Evolutionary conservation across 2,797 vertebrate genomes (phyloP), one percentile per base, ranked within the genome.

Genomic region (Cuculus canorus): DNA sequence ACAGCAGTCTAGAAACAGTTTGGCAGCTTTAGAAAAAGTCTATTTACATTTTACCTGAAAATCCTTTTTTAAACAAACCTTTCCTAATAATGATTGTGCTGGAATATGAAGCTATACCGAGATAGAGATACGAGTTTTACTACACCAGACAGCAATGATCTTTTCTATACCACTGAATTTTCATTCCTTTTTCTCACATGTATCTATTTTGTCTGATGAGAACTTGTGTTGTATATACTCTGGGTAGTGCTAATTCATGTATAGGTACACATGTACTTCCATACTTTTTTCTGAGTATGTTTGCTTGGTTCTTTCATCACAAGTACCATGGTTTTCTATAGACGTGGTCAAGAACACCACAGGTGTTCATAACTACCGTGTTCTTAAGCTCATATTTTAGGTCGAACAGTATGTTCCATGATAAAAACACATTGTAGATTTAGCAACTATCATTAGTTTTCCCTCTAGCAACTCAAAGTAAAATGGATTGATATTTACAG

Each of bases 221-320:
- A 28, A 23, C 11, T 79, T 64, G 13, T 47, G 19, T 9, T 82
- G 25, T 35, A 2, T 33, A 14, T 33, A 32, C 22, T 60, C 24
- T 13, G 16, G 17, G 9, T 16, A 43, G 9, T 33, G 18, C 5
- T 75, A 78, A 78, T 22, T 65, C 47, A 43, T 10, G 10, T 39
- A n/a, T 11, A 75, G 4, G 14, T 33, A 28, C 21, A 39, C 0
- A 0, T 28, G 8, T 52, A 41, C 16, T 65, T 76, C 84, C 27
- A 72, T 24, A 22, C 8, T 63, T 63, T 47, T 21, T 70, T 63
- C 43, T 82, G 22, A 73, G 9, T 32, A 15, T 35, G 19, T 70
- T 90, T 63, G 2, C 13, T 84, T 78, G 27, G 5, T 56, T 82
- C 12, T 92, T 7, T 77, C 10, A 28, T 41, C 61, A 25, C 16